phyloP scores from a whole-genome alignment of 2,888 invertebrate species.

The Tetramorium bicarinatum region DNA sequence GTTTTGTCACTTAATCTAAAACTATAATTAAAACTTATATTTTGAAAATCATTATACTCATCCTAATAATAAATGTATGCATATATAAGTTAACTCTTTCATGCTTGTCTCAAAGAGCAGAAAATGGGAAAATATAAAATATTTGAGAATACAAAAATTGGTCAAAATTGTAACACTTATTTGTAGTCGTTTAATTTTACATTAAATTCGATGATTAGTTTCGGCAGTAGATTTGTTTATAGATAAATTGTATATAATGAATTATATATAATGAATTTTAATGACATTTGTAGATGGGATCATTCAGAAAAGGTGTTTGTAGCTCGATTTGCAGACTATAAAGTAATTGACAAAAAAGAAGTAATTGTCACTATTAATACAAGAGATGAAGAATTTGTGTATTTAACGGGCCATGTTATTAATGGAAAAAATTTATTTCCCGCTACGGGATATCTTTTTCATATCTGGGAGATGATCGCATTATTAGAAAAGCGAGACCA shows the following conservation, averaged over 20 bases:
- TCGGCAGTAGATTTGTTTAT: background rate
- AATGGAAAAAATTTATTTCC: constrained; percentile 89
- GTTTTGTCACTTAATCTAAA: no score
- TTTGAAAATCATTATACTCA: no score
- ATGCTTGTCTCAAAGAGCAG: no score
- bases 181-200: background rate
- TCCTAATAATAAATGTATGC: no score
- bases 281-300: constrained; percentile 67
- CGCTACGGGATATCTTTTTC: no score
- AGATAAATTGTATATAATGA: background rate
- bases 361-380: constrained; percentile 78
- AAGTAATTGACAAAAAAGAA: constrained; percentile 77
- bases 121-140: no score
- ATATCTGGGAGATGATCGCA: constrained; percentile 86
- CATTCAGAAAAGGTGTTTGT: constrained; percentile 83
- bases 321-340: constrained; percentile 81
- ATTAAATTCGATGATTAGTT: background rate
- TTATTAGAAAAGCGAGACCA: constrained; percentile 82
- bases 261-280: no score
- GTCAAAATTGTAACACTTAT: no score
- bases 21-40: no score
- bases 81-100: no score
- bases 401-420: constrained; percentile 87
- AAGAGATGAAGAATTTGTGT: constrained; percentile 83
- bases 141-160: no score